Base-by-base conservation (phyloP, 2,888 invertebrate species). In the Xestoiulus laeticollis region DNA sequence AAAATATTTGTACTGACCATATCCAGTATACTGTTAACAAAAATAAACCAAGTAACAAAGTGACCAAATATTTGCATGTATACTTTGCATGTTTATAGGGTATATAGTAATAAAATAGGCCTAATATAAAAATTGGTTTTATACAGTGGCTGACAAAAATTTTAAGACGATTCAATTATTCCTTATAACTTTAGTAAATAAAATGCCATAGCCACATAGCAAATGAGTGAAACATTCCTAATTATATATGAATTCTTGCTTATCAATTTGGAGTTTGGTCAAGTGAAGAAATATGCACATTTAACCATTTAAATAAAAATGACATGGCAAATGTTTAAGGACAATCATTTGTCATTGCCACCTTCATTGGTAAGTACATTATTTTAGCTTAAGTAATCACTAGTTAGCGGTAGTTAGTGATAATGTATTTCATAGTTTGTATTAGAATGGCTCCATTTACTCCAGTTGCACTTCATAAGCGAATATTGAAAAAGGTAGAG, bases 401-500 rank as follows among this genome's bases (percentile, higher is more conserved):
- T 22, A 59, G 59, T 59, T 59, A 59, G 59, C 22, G 59, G 53
- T 22, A 22, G 59, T 22, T 59, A 59, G n/a, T 59, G 59, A 22
- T 22, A 22, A 59, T 59, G 59, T 59, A 59, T 59, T 59, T 59
- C n/a, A 59, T 59, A 22, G n/a, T 22, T 59, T 59, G n/a, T 16
- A 16, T 59, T 59, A 59, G 59, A 59, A 59, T 59, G 59, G 59
- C n/a, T n/a, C 4, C n/a, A 53, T n/a, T 59, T 19, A 59, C 59
- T 59, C 19, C 59, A 59, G 59, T 59, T 59, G 59, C 3, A 59
- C 59, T 59, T n/a, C n/a, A 8, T 59, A 59, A 59, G 59, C 59
- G n/a, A 59, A 59, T 59, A 59, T 6, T 59, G 59, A n/a, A 59
- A 59, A n/a, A 59, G n/a, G 59, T n/a, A 59, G 59, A 59, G 59